Percentiles rank a stretch among this genome's conserved stretches.
Evolutionary conservation across 2,113 vertebrate genomes (phyloP).

Genomic region (Archilochus colubris): DNA sequence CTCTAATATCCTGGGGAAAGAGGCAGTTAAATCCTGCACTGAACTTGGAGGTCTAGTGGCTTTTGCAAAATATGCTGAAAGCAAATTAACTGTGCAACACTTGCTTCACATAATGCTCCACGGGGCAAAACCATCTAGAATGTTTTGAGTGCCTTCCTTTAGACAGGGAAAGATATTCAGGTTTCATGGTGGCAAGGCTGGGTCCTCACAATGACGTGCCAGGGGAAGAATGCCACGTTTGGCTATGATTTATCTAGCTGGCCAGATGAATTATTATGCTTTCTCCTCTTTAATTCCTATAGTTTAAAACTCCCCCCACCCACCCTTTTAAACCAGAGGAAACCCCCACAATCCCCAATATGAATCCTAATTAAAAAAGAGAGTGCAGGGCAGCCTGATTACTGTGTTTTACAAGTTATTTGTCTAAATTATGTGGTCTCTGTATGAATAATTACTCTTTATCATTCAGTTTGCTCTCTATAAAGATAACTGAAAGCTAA

Average conservation of each 20-base stretch:
- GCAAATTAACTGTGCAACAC: not conserved
- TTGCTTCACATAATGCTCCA: not conserved
- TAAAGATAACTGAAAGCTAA: slow-evolving; percentile 51
- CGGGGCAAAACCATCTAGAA: not conserved
- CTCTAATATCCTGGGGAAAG: not conserved
- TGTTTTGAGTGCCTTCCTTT: not conserved
- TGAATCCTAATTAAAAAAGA: slow-evolving; percentile 12
- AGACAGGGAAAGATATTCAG: not conserved
- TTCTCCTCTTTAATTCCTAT: not conserved
- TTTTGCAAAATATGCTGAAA: not conserved
- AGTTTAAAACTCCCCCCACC: not conserved
- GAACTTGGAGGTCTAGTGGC: not conserved
- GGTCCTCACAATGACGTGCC: not conserved
- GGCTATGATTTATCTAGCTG: not conserved
- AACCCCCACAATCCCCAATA: not conserved
- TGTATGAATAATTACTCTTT: slow-evolving; percentile 43
- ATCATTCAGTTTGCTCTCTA: slow-evolving; percentile 20
- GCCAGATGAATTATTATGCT: not conserved
- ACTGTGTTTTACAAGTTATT: slow-evolving; percentile 49
- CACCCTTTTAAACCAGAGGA: not conserved
- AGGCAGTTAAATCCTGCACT: not conserved
- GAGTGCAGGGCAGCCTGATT: not conserved
- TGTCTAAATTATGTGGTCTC: slow-evolving; percentile 34
- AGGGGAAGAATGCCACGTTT: slow-evolving; percentile 4
- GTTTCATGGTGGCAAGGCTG: not conserved